Conservation (phyloP, 2,113 vertebrate genomes). For the Globicephala melas region DNA sequence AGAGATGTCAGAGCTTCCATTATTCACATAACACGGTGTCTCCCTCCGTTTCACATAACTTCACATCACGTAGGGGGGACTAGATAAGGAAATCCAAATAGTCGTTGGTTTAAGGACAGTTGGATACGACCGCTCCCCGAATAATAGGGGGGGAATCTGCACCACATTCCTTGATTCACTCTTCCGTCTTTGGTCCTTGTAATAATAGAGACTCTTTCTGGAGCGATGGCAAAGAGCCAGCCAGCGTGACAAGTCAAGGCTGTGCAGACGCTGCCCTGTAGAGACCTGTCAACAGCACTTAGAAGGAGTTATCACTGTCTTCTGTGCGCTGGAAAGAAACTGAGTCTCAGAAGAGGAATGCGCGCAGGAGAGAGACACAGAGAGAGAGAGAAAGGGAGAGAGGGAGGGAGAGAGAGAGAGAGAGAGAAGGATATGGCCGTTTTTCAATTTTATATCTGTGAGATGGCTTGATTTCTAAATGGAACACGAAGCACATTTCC, state of each 20-base stretch:
- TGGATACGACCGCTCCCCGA: neutral
- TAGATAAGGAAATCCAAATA: neutral
- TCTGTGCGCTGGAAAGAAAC: neutral
- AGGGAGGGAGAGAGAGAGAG: neutral
- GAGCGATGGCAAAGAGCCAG: neutral
- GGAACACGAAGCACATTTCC: neutral
- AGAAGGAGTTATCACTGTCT: neutral
- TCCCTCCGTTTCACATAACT: neutral
- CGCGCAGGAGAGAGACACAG: neutral
- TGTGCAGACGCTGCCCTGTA: rapidly evolving
- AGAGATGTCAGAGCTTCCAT: neutral
- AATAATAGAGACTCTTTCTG: neutral
- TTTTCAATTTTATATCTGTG: neutral
- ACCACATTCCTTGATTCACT: neutral
- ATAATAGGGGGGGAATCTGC: no score
- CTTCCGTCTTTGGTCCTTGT: neutral
- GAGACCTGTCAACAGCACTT: no score
- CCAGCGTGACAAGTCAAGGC: neutral
- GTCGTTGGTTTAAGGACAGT: neutral
- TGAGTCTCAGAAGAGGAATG: neutral
- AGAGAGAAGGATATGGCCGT: no score
- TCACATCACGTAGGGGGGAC: neutral
- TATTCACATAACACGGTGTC: neutral
- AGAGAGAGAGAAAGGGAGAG: neutral
- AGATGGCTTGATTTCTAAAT: neutral